Evolutionary conservation across 1,140 invertebrate genomes (phyloP), one percentile per base, ranked within the genome.

Genomic region (Drosophila ironensis): DNA sequence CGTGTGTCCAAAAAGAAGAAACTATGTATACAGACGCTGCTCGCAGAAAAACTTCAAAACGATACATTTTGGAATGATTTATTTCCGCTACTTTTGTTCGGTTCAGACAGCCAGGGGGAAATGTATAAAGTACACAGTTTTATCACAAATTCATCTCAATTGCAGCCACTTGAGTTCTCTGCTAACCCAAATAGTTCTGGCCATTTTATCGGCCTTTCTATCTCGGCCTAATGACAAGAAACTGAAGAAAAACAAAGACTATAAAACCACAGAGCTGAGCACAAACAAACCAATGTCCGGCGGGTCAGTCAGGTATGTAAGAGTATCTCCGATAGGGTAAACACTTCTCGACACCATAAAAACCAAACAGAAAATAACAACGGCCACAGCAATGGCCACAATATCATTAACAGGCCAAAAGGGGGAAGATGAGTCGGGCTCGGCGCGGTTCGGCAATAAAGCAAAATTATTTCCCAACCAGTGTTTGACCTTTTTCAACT

Each of bases 401-500:
- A 33, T 56, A 60, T 60, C 19, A 41, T 60, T 60, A 38, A n/a
- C 12, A 7, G 19, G n/a, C 51, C 41, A 38, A 42, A 48, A 35
- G 35, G 33, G n/a, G 60, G 40, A 59, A 72, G 46, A 52, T 61
- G 27, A 35, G 38, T 42, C 17, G 35, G 20, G 24, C 52, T n/a
- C n/a, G n/a, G n/a, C n/a, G n/a, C n/a, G 35, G 46, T 45, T 33
- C 38, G 42, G 47, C 52, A 51, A 61, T 77, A 77, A 64, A 64
- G 76, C 70, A 80, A 80, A 80, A 80, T 68, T 50, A 68, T 77
- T 80, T 80, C 59, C 70, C 70, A 70, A 60, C 51, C 44, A 35
- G 59, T 54, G 54, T 74, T 71, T 80, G 70, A 80, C 75, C 75
- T 80, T 80, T 80, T 80, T 68, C 56, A 53, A 57, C 63, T 74